Evolutionary conservation across 2,113 vertebrate species (phyloP).

Genomic region (Xyrauchen texanus): DNA sequence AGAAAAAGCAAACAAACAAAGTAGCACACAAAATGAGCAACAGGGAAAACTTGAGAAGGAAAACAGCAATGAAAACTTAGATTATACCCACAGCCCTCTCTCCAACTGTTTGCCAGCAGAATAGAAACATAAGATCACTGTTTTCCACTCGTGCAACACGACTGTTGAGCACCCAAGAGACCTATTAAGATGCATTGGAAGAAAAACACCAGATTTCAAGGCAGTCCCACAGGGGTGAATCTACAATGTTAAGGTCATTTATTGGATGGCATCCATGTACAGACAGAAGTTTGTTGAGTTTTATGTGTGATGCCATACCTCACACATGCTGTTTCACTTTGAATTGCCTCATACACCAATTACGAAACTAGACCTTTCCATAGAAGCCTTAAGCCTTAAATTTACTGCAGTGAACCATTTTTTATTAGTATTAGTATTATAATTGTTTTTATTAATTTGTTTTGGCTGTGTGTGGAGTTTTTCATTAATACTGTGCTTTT

Average conservation of each 20-base stretch:
- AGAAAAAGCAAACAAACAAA: constrained; percentile 20
- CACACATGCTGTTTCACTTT: constrained; percentile 1
- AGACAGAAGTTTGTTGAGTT: constrained; percentile 66
- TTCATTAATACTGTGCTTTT: too few species aligned
- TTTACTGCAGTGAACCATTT: not conserved
- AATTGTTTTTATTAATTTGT: too few species aligned
- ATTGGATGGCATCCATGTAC: constrained; percentile 62
- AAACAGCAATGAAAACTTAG: constrained; percentile 34
- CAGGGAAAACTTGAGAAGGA: constrained; percentile 25
- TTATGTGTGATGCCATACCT: constrained; percentile 30
- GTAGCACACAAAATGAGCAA: constrained; percentile 15
- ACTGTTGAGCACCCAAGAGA: constrained; percentile 70
- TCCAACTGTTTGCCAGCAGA: constrained; percentile 21
- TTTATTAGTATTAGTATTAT: too few species aligned
- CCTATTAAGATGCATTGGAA: constrained; percentile 77
- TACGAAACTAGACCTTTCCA: not conserved
- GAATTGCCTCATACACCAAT: not conserved
- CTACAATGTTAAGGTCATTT: constrained; percentile 71
- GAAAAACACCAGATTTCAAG: constrained; percentile 80
- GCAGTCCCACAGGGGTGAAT: constrained; percentile 68
- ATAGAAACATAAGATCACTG: constrained; percentile 63
- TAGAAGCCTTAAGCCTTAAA: not conserved
- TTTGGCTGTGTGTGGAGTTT: too few species aligned
- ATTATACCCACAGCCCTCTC: constrained; percentile 16
- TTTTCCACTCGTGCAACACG: constrained; percentile 72